Evolutionary conservation across 2,797 vertebrate genomes (phyloP), one percentile per base, ranked within the genome.

Genomic region (Anguilla marmorata): DNA sequence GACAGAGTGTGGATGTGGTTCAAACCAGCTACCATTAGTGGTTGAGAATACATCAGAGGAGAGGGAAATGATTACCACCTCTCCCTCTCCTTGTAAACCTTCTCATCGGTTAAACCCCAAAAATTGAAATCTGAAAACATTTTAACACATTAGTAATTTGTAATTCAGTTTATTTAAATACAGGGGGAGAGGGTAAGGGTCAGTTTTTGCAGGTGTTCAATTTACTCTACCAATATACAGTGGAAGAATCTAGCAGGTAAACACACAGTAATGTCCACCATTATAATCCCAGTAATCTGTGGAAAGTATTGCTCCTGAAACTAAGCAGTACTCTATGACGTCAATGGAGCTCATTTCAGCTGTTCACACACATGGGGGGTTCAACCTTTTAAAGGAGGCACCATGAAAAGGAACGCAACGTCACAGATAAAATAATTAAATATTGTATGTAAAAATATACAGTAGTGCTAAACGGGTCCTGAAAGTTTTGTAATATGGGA

Each of bases 231-330:
- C 21, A 50, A 37, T 41, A 50, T 48, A 27, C 21, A 50, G 79
- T 41, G 33, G 3, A 76, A 41, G 16, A 76, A 48, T n/a, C 8
- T 16, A 33, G 14, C 9, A 12, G 3, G 50, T 82, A 21, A 50
- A 50, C 19, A 21, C 41, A 48, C 37, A 79, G 74, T 21, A 37
- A 48, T 50, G 45, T 82, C 45, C 79, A 50, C 79, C 8, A n/a
- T 9, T 50, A 16, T 82, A 82, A 82, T 50, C 24, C 79, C 16
- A 3, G 24, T n/a, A 50, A 50, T 82, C 21, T 82, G 41, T 48
- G 79, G 79, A 82, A 48, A 82, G 41, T 82, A 82, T 50, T 1
- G 21, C 41, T 82, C 79, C 79, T 50, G 79, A 48, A 30, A 82
- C 79, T 82, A 48, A 82, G 37, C 76, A 45, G 48, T 50, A 48